phyloP scores from a whole-genome alignment of 2,888 invertebrate species.

The Drosophila silvestris region DNA sequence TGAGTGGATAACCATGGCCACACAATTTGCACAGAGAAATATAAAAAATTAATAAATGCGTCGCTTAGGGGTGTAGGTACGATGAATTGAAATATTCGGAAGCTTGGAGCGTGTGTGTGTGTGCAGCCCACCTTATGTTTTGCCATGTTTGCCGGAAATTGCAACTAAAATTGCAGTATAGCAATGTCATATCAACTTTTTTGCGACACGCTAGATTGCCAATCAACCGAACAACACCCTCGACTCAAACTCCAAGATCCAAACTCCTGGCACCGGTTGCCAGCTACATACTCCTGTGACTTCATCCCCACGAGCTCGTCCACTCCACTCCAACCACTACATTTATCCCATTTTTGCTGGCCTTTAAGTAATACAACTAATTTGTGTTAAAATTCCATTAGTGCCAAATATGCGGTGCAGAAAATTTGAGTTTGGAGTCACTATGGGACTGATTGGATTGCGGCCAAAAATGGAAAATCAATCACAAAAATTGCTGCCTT shows the following conservation, averaged over 20 bases:
- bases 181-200: conserved; percentile 40
- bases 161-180: conserved; percentile 20
- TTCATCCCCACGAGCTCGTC: no score
- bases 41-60: neutral
- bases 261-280: neutral
- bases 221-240: conserved; percentile 21
- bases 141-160: conserved; percentile 26
- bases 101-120: neutral
- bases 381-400: conserved; percentile 72
- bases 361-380: conserved; percentile 68
- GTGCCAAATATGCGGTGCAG: conserved; percentile 34
- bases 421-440: conserved; percentile 2
- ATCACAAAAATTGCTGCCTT: conserved; percentile 33
- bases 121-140: conserved; percentile 28
- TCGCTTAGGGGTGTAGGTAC: neutral
- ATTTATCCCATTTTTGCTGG: conserved; percentile 18
- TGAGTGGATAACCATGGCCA: conserved; percentile 48
- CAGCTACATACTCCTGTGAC: no score
- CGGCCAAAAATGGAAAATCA: conserved; percentile 43
- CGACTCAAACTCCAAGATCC: neutral
- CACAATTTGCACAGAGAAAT: neutral
- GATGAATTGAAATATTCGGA: no score
- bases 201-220: conserved; percentile 24
- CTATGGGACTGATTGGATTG: conserved; percentile 31
- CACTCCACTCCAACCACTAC: neutral